Base-by-base conservation (phyloP, 2,113 vertebrate species). In the Scytalopus superciliaris region DNA sequence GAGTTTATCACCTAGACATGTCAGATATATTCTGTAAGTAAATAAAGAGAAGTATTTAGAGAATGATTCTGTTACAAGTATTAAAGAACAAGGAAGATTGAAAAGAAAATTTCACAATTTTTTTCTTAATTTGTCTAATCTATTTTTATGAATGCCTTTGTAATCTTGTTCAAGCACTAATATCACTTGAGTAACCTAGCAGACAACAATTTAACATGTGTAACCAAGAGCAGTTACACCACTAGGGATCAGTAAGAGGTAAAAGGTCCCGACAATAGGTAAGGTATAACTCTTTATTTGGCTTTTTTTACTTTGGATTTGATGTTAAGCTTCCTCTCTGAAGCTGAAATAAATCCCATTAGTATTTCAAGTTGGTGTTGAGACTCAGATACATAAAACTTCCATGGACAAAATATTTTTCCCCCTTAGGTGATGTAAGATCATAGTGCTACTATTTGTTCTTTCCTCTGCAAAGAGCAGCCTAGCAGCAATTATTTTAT, bases 341-440 rank as follows among this genome's bases (percentile, higher is more conserved):
- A 94, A 86, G 83, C 63, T 69, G 21, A 80, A 86, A 77, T 57
- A 88, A 76, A 88, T 56, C 40, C 33, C n/a, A 27, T 56, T 74
- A 69, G 17, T 33, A 80, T 90, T 90, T 90, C 47, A 82, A 67
- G 18, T 15, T 70, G 72, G 49, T 83, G 9, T 4, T 89, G 59
- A 81, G 21, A 53, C 24, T 68, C 50, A 55, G 12, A 59, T 45
- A 55, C 4, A 11, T 62, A 74, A 93, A 90, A 86, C 6, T 62
- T 80, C 35, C 10, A 83, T 0, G 2, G 37, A 62, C 9, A 69
- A 87, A 77, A 50, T 86, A 67, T 52, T 89, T 95, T 72, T 33
- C 35, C 19, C 23, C 35, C 60, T 89, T 81, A 39, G 86, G 42
- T 21, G 7, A 49, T 70, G 8, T 67, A 83, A 75, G 39, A 84